These are phyloP conservation scores for Lepeophtheirus salmonis DNA, from an alignment of 1,140 invertebrate genomes.

Conservation along the genomic window DNA sequence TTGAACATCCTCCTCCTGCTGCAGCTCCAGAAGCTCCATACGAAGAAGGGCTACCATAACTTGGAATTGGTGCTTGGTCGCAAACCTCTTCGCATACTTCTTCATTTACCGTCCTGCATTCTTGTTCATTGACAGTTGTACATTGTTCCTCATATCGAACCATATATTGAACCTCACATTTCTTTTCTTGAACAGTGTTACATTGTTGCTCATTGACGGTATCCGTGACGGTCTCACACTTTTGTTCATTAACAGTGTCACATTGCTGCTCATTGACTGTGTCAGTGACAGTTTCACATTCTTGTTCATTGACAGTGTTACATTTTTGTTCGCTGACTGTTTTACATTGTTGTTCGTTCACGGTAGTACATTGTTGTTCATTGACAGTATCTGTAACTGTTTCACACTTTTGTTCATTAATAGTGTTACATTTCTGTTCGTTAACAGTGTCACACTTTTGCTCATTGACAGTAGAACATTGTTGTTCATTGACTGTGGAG, in stretches of 20 bases:
- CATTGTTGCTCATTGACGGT: constrained; percentile 16
- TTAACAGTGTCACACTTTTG: constrained; percentile 12
- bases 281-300: background rate
- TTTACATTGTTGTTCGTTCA: constrained; percentile 10
- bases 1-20: too few relatives aligned
- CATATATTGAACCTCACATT: constrained; percentile 3
- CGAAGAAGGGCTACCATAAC: too few relatives aligned
- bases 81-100: too few relatives aligned
- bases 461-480: constrained; percentile 13
- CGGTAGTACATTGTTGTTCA: constrained; percentile 10
- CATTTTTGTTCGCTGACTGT: constrained; percentile 17
- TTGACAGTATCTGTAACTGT: constrained; percentile 11
- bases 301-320: constrained; percentile 13
- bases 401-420: constrained; percentile 13
- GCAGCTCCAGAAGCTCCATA: too few relatives aligned
- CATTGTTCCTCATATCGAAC: too few relatives aligned
- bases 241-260: constrained; percentile 11
- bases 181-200: constrained; percentile 2
- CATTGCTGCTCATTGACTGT: constrained; percentile 17
- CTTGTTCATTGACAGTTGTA: constrained; percentile 6
- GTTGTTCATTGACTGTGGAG: constrained; percentile 11
- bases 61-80: too few relatives aligned
- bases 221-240: constrained; percentile 10
- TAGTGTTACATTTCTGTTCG: constrained; percentile 8
- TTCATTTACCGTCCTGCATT: too few relatives aligned